Evolutionary conservation across 2,797 vertebrate species (phyloP), one percentile per base, ranked within the genome.

Genomic region (Lerista edwardsae): DNA sequence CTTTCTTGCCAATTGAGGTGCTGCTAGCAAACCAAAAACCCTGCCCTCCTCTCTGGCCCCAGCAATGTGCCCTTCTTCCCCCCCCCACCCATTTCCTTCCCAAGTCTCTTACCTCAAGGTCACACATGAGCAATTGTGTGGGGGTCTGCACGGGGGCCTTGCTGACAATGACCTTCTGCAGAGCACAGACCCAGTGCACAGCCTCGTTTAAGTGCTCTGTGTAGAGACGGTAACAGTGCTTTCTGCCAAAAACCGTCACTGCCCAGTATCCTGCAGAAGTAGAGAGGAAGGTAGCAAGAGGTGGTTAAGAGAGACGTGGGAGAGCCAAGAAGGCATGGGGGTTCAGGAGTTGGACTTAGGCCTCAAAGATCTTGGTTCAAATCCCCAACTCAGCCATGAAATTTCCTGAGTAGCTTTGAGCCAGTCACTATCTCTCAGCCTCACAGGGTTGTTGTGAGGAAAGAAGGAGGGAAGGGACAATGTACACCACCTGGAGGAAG

Each of bases 71-170:
- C 14, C 2, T 78, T 71, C 21, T 34, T 64, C 61, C 79, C 10
- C 61, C 79, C 10, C 0, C 0, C 3, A 1, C 36, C 7, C 23
- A 69, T 9, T 68, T 41, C 0, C 0, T 0, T 0, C 17, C 39
- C 41, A 62, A 0, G 0, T 0, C 57, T 41, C 94, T 89, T 84
- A 99, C 98, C 97, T 99, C 97, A 0, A 99, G 97, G 71, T 99
- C 98, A 1, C 96, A 96, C 89, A 99, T 98, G 85, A 99, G 97
- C 79, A 99, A 97, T 94, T 98, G 98, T 1, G 98, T 99, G 61
- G 98, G 98, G 0, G 98, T 99, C 91, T 99, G 98, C 86, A 98
- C 94, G 0, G 98, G 98, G 0, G 97, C 97, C 95, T 99, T 99
- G 93, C 97, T 97, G 88, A 97, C 96, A 0, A 99, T 99, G 93